Base-by-base conservation (phyloP, 2,888 invertebrate species). In the Lasioglossum lativentre region DNA sequence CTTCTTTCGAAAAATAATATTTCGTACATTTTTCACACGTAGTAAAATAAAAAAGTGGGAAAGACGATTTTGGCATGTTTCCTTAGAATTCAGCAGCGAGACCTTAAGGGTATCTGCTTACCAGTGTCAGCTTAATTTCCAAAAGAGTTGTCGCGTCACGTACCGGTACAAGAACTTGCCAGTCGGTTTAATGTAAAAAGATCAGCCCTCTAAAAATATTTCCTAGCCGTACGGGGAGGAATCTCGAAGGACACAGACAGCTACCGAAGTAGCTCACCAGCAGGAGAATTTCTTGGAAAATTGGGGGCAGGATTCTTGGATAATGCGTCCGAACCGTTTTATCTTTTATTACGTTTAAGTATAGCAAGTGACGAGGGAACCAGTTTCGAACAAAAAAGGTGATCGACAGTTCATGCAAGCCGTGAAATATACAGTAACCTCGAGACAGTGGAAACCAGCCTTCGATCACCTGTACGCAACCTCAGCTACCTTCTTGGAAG, bases 391-490 rank as follows among this genome's bases (percentile, higher is more conserved):
- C 30, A 59, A 73, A 86, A 85, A 89, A 90, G 87, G 83, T 80
- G 85, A 80, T 80, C 78, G 80, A 85, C 81, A 71, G 82, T 87
- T 83, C 86, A 78, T 77, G 83, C 78, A 78, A 84, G 85, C 83
- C 84, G 80, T 80, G 82, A 89, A 86, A 82, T 72, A 80, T 77
- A 68, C 71, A 77, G 80, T 87, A 90, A 89, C 92, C 92, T 92
- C 92, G 92, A 91, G 90, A 91, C 90, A 83, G 85, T 87, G 86
- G 90, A 86, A 88, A 87, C 84, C 85, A 89, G 87, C 92, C 92
- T 92, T 92, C 92, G 82, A 80, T 80, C 76, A 56, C 42, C 42
- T 74, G 68, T 68, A 78, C 56, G 75, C 86, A 85, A 84, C 85
- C 77, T 82, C 78, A 59, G 75, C 83, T 85, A 86, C 89, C 90